Conservation (phyloP, 2,888 invertebrate genomes). For the Leptogaster cylindrica region DNA sequence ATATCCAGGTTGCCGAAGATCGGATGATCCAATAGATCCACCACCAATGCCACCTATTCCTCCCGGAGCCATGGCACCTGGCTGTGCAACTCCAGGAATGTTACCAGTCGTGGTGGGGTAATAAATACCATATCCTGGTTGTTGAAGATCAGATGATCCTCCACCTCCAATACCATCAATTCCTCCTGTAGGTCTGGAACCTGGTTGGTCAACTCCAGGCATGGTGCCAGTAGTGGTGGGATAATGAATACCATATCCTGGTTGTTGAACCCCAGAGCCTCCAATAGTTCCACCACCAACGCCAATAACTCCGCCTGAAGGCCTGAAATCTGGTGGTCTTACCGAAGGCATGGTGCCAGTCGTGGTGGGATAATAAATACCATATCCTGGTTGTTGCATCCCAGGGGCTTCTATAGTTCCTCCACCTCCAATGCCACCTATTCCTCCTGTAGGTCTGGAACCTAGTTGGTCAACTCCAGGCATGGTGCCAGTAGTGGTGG, state of each 20-base stretch:
- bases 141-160: constrained; percentile 16
- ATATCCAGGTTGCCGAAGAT: too few relatives aligned
- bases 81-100: constrained; percentile 34
- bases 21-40: constrained; percentile 26
- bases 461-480: constrained; percentile 39
- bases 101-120: not conserved
- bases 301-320: too few relatives aligned
- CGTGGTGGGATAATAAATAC: too few relatives aligned
- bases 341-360: too few relatives aligned
- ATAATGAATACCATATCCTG: too few relatives aligned
- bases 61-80: constrained; percentile 25
- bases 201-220: not conserved
- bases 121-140: too few relatives aligned
- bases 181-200: constrained; percentile 36
- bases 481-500: not conserved
- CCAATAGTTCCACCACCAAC: constrained; percentile 26
- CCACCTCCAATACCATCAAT: constrained; percentile 31
- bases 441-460: constrained; percentile 28
- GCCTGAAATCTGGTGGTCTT: too few relatives aligned
- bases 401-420: too few relatives aligned
- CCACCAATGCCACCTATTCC: constrained; percentile 35
- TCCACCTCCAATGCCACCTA: constrained; percentile 29
- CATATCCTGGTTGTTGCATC: too few relatives aligned
- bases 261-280: too few relatives aligned
- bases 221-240: not conserved